Conservation (phyloP, 2,113 vertebrate species). For the Lepidothrix coronata region DNA sequence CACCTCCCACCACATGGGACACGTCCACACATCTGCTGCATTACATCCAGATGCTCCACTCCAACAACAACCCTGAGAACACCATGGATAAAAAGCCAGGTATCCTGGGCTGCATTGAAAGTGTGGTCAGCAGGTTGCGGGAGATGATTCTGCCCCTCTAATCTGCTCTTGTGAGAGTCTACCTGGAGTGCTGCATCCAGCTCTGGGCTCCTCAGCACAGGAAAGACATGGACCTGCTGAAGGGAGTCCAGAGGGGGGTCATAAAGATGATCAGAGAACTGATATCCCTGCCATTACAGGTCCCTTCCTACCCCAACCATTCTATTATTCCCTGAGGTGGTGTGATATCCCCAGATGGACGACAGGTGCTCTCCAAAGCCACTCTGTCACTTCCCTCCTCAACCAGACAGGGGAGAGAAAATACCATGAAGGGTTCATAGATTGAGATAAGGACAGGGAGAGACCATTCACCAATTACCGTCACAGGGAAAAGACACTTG, state of each 20-base stretch:
- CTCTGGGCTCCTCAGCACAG: background rate
- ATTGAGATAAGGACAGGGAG: background rate
- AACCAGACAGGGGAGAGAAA: background rate
- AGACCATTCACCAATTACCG: background rate
- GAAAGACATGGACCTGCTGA: background rate
- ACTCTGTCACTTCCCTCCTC: background rate
- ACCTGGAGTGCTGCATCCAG: background rate
- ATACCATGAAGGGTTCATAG: background rate
- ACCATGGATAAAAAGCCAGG: background rate
- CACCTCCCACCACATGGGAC: background rate
- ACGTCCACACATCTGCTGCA: background rate
- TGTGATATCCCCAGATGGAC: background rate
- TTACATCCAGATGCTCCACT: background rate
- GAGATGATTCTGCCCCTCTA: background rate
- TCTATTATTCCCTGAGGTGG: background rate
- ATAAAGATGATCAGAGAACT: background rate
- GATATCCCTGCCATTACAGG: background rate
- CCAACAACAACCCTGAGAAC: accelerated
- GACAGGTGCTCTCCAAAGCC: background rate
- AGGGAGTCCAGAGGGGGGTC: accelerated
- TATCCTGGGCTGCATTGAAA: background rate
- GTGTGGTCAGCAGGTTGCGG: background rate
- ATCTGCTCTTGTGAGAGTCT: too few species aligned
- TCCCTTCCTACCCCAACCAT: background rate
- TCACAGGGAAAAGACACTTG: background rate